Evolutionary conservation across 1,140 invertebrate genomes (phyloP), one percentile per base, ranked within the genome.

Genomic region (Danaus plexippus): DNA sequence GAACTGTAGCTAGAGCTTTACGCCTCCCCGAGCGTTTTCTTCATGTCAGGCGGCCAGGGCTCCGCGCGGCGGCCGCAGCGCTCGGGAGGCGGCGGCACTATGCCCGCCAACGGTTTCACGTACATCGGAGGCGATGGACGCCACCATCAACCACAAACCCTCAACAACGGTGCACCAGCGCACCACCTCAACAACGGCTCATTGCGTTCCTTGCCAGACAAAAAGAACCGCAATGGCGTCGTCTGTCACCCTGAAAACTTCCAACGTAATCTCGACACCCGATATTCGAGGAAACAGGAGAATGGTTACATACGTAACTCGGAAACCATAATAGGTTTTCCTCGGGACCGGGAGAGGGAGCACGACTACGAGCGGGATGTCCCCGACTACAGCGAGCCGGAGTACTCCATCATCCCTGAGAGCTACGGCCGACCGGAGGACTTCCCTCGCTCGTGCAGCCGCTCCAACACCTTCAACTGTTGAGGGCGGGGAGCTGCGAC

Each of bases 1-100:
- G 95, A 96, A 85, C 94, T 96, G 92, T 96, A 95, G 94, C 94
- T 95, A 95, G 93, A 95, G 90, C 92, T 94, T 88, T 92, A 92
- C 90, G 91, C 92, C 87, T 90, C 92, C 76, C 92, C 92, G 89
- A 92, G 91, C 87, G 90, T 91, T 57, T 91, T 91, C 80, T 91
- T 89, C 85, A 87, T 91, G 85, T 89, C 90, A 61, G 87, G 87
- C 73, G 88, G 81, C 67, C 80, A 87, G 72, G 89, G 88, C 73
- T 87, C 87, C 61, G 77, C 77, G 61, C 85, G 88, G 79, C 84
- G 88, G 83, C 85, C 87, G 74, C 84, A 77, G 68, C 84, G 85
- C 80, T 87, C 87, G 71, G 88, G 88, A 70, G 88, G 89, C 76
- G 89, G 91, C 72, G 92, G 91, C 71, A 92, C 91, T 52, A 89